Conservation (phyloP, 2,888 invertebrate species). For the Abrostola triplasia region DNA sequence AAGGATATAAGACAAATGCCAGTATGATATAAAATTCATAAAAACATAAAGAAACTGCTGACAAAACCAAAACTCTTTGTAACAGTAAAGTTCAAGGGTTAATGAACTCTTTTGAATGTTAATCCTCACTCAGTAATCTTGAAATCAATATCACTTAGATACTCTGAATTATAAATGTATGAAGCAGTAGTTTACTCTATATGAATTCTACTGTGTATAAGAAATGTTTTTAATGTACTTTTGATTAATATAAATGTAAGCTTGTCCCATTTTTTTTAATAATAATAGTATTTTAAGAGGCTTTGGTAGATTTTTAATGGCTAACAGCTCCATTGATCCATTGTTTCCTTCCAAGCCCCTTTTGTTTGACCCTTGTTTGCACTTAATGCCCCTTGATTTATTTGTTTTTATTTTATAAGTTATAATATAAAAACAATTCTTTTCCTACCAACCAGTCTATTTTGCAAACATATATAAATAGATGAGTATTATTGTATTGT, state of each 20-base stretch:
- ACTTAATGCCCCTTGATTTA: no score
- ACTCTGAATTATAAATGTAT: conserved; percentile 4
- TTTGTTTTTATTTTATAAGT: neutral
- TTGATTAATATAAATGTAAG: no score
- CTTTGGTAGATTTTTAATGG: no score
- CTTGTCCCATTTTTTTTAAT: no score
- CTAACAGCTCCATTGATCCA: no score
- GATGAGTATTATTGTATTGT: conserved; percentile 18
- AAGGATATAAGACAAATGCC: neutral
- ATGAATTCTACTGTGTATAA: no score
- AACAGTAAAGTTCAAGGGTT: conserved; percentile 3
- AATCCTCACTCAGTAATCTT: neutral
- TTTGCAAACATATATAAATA: neutral
- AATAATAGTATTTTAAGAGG: no score
- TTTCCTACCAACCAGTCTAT: conserved; percentile 28
- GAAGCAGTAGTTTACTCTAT: neutral
- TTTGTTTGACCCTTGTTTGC: no score
- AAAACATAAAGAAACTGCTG: neutral
- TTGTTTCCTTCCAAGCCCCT: no score
- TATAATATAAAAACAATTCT: conserved; percentile 32
- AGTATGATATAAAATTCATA: neutral
- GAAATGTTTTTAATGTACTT: no score
- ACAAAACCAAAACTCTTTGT: neutral
- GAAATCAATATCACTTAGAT: conserved; percentile 12
- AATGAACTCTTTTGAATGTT: conserved; percentile 14